phyloP scores from a whole-genome alignment of 2,888 invertebrate species.

The Sericinus montela region DNA sequence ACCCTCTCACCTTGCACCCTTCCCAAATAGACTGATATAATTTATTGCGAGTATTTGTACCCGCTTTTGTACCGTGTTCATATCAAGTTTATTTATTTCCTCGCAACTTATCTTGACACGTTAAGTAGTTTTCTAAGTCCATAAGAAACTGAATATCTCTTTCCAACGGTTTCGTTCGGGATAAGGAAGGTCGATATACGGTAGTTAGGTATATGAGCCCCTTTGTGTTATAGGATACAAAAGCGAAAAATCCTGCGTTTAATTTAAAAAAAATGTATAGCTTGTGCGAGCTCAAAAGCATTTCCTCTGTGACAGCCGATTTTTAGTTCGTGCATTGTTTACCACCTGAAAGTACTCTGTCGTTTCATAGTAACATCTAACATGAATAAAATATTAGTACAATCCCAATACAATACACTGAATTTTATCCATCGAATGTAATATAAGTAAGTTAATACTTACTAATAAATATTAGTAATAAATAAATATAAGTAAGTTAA shows the following conservation, averaged over 20 bases:
- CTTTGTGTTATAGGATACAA: neutral
- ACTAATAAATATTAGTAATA: too few relatives aligned
- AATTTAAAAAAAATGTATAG: slow-evolving; percentile 15
- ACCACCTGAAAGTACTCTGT: slow-evolving; percentile 17
- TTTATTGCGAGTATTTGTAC: slow-evolving; percentile 21
- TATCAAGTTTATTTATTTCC: slow-evolving; percentile 22
- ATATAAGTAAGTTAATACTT: neutral
- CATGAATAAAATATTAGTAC: slow-evolving; percentile 15
- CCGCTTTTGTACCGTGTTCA: slow-evolving; percentile 17
- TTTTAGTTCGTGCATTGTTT: slow-evolving; percentile 20
- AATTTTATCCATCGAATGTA: slow-evolving; percentile 6
- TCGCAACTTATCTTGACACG: slow-evolving; percentile 21
- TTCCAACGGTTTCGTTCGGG: slow-evolving; percentile 2
- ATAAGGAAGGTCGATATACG: neutral
- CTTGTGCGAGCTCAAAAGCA: slow-evolving; percentile 17
- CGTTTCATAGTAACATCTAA: slow-evolving; percentile 17
- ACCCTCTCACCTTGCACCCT: slow-evolving; percentile 18
- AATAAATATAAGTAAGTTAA: too few relatives aligned
- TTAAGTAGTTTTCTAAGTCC: slow-evolving; percentile 21
- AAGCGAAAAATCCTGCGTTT: slow-evolving; percentile 1
- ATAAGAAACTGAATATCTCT: slow-evolving; percentile 18
- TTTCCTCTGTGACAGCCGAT: slow-evolving; percentile 19
- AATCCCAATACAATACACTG: slow-evolving; percentile 7
- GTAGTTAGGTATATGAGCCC: neutral
- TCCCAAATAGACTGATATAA: slow-evolving; percentile 17